phyloP scores from a whole-genome alignment of 2,888 invertebrate genomes.

The Dioctria linearis region DNA sequence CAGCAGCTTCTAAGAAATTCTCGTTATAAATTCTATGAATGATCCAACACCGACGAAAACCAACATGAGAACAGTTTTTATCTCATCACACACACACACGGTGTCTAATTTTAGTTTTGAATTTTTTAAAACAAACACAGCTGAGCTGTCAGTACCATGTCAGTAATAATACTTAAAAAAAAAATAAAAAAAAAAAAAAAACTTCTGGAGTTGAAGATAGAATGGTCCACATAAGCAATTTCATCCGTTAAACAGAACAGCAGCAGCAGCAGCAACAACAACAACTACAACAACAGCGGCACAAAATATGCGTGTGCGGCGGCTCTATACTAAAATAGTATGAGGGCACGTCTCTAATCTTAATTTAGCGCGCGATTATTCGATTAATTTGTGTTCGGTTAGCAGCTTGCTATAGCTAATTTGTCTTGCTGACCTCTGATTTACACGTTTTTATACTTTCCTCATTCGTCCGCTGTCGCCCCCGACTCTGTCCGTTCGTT shows the following conservation, averaged over 20 bases:
- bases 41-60: neutral
- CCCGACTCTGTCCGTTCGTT: neutral
- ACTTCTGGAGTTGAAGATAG: neutral
- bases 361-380: constrained; percentile 27
- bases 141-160: constrained; percentile 24
- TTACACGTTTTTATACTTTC: constrained; percentile 30
- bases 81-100: neutral
- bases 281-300: neutral
- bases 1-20: too few relatives aligned
- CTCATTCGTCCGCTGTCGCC: neutral
- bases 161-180: neutral
- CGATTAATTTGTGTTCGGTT: constrained; percentile 48
- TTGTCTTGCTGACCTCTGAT: constrained; percentile 48
- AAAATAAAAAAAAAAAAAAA: too few relatives aligned
- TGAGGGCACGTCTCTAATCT: constrained; percentile 27
- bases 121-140: constrained; percentile 32
- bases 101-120: constrained; percentile 38
- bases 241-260: neutral
- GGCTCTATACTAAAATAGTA: neutral
- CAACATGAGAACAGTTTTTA: neutral
- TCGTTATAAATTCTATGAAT: neutral
- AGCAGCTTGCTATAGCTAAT: constrained; percentile 17
- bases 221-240: constrained; percentile 16
- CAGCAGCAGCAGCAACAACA: neutral
- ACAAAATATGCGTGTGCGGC: constrained; percentile 6